These are phyloP conservation scores for Tragelaphus imberbis DNA, from an alignment of 2,113 vertebrate genomes.

Conservation along the genomic window DNA sequence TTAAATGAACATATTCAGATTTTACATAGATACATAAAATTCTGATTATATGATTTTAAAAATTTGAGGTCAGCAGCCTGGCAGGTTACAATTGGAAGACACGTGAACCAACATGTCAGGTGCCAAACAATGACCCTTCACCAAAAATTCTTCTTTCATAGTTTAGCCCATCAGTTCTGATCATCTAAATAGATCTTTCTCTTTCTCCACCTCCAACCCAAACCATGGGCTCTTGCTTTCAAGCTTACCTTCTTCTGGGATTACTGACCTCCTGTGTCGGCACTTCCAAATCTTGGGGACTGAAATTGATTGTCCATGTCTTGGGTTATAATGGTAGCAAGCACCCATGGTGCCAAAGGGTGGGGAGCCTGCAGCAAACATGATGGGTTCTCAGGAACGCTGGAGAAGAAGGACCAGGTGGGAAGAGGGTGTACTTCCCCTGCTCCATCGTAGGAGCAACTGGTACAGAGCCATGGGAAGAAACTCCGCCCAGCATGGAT, in stretches of 20 bases:
- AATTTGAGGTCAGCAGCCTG: neutral
- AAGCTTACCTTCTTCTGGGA: slow-evolving; percentile 67
- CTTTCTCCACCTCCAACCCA: neutral
- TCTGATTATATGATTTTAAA: neutral
- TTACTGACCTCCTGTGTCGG: slow-evolving; percentile 56
- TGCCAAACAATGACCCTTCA: neutral
- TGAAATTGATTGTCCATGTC: slow-evolving; percentile 36
- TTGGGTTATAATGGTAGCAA: slow-evolving; percentile 45
- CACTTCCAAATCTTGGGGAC: slow-evolving; percentile 62
- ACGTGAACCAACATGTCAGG: neutral
- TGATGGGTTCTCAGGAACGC: slow-evolving; percentile 26
- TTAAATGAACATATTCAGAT: neutral
- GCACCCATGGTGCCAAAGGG: slow-evolving; percentile 52
- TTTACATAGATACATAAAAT: neutral
- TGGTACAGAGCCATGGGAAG: neutral
- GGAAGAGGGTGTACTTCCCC: neutral
- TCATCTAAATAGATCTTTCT: neutral
- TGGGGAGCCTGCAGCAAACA: slow-evolving; percentile 59
- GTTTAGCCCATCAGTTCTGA: neutral
- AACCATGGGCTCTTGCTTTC: neutral
- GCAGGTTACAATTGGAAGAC: neutral
- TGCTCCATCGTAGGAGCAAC: slow-evolving; percentile 25
- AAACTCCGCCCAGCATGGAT: slow-evolving; percentile 39
- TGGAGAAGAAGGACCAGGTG: neutral
- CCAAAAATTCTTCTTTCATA: neutral